phyloP scores from a whole-genome alignment of 2,797 vertebrate species.

The Eutrigla gurnardus region DNA sequence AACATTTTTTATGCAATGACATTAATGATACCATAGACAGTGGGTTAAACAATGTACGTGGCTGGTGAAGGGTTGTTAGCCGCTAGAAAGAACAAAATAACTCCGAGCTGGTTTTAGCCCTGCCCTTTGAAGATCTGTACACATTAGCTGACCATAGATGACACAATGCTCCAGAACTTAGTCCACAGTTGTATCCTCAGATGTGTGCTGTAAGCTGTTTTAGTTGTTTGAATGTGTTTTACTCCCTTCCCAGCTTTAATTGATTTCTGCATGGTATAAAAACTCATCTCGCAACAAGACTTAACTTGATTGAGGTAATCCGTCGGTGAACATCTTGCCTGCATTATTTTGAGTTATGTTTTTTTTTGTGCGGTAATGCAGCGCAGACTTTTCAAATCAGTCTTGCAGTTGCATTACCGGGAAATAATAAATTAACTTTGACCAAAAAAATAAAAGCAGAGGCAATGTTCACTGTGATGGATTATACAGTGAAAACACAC shows the following conservation, averaged over 20 bases:
- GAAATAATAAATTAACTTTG: conserved; percentile 69
- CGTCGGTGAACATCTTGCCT: conserved; percentile 50
- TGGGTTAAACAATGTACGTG: background rate
- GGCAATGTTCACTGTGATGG: conserved; percentile 43
- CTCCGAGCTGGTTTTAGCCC: background rate
- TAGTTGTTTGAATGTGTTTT: conserved; percentile 5
- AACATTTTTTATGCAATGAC: background rate
- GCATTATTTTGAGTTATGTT: conserved; percentile 55
- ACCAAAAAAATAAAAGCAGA: conserved; percentile 51
- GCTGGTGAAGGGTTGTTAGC: conserved; percentile 1
- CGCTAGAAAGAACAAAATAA: background rate
- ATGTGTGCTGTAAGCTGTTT: background rate
- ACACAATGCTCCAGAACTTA: background rate
- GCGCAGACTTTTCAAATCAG: conserved; percentile 53
- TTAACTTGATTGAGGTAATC: conserved; percentile 16
- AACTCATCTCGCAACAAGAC: conserved; percentile 23
- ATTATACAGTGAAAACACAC: conserved; percentile 25
- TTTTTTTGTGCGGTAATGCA: conserved; percentile 54
- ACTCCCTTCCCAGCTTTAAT: conserved; percentile 28
- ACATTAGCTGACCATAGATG: conserved; percentile 7
- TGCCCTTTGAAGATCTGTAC: background rate
- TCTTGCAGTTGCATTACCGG: conserved; percentile 51
- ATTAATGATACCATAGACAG: background rate
- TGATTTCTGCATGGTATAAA: conserved; percentile 27
- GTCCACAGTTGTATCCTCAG: conserved; percentile 1